Evolutionary conservation across 2,797 vertebrate genomes (phyloP), one percentile per base, ranked within the genome.

Genomic region (Percopsis omiscomaycus): DNA sequence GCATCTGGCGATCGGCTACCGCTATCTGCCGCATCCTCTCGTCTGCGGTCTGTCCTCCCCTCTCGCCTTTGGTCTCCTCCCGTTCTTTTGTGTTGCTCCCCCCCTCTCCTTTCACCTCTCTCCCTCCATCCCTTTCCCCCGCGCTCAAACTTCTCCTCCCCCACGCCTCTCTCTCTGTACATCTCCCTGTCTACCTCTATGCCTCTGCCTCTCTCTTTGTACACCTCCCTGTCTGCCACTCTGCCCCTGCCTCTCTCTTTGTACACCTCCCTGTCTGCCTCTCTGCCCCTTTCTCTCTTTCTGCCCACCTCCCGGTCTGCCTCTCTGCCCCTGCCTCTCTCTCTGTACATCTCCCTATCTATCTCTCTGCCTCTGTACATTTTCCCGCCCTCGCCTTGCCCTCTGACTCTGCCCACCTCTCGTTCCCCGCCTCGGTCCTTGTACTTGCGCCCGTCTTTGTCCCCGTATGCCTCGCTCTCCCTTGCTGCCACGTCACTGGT

Each of bases 371-470:
- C 37, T 49, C 44, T 52, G 10, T 52, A 37, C 69, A 64, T 69
- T 14, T 61, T 58, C 53, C 22, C 22, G 29, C 59, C 54, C 71
- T 55, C 61, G 54, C 59, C 16, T 30, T 42, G 4, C 6, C 62
- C 53, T 30, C n/a, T 57, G 28, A 55, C 27, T 42, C 16, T 12
- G 10, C 9, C 22, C 42, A 45, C 42, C 3, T 49, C 42, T 58
- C 54, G 53, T 37, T 69, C 48, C 76, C 69, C 50, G 30, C 57
- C 63, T 70, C 52, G 53, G 2, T 77, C 66, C 16, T 55, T 67
- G 58, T 76, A 28, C 57, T 61, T 81, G 29, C 68, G 57, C 46
- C 69, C 48, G 57, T 83, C 71, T 15, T 74, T 71, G 1, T 65
- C 69, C 62, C 73, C 67, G 59, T 78, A 13, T 58, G 54, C 30